Conservation (phyloP, 2,888 invertebrate genomes). For the Drosophila peninsularis region DNA sequence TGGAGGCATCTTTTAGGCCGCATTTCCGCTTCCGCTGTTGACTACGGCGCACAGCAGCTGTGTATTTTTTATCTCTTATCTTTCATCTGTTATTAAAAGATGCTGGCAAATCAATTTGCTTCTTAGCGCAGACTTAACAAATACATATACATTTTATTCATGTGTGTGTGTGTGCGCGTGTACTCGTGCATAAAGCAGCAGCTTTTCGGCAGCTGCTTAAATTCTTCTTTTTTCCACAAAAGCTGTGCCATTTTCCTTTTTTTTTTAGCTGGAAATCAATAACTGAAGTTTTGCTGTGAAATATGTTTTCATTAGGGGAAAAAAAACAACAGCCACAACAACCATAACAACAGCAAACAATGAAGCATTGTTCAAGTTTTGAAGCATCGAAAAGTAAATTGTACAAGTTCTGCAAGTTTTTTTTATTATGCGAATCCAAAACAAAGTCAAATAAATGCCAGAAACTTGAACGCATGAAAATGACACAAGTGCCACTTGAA, state of each 20-base stretch:
- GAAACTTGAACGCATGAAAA: not conserved
- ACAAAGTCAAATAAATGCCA: slow-evolving; percentile 2
- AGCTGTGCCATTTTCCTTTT: not conserved
- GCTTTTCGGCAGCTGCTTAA: slow-evolving; percentile 17
- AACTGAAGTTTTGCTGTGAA: slow-evolving; percentile 22
- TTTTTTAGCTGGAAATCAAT: slow-evolving; percentile 26
- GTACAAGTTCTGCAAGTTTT: slow-evolving; percentile 13
- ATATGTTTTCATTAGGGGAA: slow-evolving; percentile 14
- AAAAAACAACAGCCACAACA: slow-evolving; percentile 3
- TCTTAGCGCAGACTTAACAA: slow-evolving; percentile 49
- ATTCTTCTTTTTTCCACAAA: not conserved
- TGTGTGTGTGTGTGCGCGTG: not conserved
- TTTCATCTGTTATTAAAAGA: slow-evolving; percentile 27
- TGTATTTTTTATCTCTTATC: slow-evolving; percentile 9
- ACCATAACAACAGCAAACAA: slow-evolving; percentile 7
- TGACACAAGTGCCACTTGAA: slow-evolving; percentile 4
- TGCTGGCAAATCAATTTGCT: slow-evolving; percentile 64
- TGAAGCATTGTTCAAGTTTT: slow-evolving; percentile 17
- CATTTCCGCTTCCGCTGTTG: slow-evolving; percentile 22
- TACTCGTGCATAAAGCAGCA: slow-evolving; percentile 9
- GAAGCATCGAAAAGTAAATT: slow-evolving; percentile 11
- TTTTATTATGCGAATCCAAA: not conserved
- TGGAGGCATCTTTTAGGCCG: slow-evolving; percentile 8
- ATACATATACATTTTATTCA: not conserved
- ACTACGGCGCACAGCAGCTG: slow-evolving; percentile 17